These are phyloP conservation scores for Steatornis caripensis DNA, from an alignment of 2,113 vertebrate species.

Conservation along the genomic window DNA sequence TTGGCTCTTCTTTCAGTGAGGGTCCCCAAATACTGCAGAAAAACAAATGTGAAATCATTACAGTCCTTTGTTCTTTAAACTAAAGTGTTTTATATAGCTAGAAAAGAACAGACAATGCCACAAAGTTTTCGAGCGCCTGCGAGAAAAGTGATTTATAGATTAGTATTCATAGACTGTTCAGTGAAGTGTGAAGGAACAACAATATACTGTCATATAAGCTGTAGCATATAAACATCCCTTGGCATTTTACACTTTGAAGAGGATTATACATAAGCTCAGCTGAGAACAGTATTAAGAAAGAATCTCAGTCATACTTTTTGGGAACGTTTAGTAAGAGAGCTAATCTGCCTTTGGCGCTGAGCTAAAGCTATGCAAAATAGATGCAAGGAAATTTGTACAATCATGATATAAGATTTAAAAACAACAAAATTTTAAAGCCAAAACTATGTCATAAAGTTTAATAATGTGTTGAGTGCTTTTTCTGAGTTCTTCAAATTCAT, in stretches of 20 bases:
- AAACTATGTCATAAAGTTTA: background rate
- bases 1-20: background rate
- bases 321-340: constrained; percentile 4
- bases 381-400: background rate
- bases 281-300: constrained; percentile 52
- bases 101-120: background rate
- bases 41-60: background rate
- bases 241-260: constrained; percentile 61
- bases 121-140: background rate
- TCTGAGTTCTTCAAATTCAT: background rate
- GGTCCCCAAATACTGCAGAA: background rate
- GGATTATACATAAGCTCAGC: constrained; percentile 48
- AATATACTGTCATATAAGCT: constrained; percentile 31
- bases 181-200: constrained; percentile 36
- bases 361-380: constrained; percentile 2
- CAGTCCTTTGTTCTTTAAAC: background rate
- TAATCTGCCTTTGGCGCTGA: constrained; percentile 28
- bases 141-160: constrained; percentile 41
- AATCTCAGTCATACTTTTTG: constrained; percentile 45
- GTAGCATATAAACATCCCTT: constrained; percentile 47
- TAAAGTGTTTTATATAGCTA: background rate
- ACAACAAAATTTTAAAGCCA: background rate
- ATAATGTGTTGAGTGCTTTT: background rate
- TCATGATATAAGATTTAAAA: background rate
- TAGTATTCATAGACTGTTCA: constrained; percentile 15